Conservation (phyloP, 2,888 invertebrate genomes). For the Trypoxylon attenuatum region DNA sequence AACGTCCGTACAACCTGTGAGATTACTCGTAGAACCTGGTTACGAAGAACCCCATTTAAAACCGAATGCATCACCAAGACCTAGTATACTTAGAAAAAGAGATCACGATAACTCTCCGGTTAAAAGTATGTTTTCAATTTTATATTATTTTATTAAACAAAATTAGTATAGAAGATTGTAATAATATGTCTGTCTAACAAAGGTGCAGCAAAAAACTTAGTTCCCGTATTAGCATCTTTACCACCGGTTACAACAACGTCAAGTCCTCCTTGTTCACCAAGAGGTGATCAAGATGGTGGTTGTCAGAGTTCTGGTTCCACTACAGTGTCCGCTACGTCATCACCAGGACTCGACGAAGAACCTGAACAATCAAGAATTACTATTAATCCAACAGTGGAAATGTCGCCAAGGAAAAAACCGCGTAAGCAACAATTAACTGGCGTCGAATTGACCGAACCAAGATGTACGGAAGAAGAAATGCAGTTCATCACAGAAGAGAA, state of each 20-base stretch:
- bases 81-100: slow-evolving; percentile 91
- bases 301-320: slow-evolving; percentile 83
- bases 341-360: slow-evolving; percentile 82
- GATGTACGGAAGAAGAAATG: slow-evolving; percentile 76
- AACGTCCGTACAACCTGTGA: slow-evolving; percentile 67
- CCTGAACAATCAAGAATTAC: slow-evolving; percentile 75
- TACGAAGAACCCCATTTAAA: slow-evolving; percentile 70
- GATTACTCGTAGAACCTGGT: slow-evolving; percentile 69
- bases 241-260: slow-evolving; percentile 60
- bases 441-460: slow-evolving; percentile 68
- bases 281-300: slow-evolving; percentile 69
- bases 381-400: slow-evolving; percentile 76
- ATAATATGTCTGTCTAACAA: slow-evolving; percentile 6
- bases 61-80: slow-evolving; percentile 82
- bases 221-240: slow-evolving; percentile 68
- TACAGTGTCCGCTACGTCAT: slow-evolving; percentile 90
- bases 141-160: background rate
- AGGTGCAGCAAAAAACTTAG: slow-evolving; percentile 69
- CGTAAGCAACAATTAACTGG: slow-evolving; percentile 86
- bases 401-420: slow-evolving; percentile 92
- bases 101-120: slow-evolving; percentile 81
- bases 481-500: slow-evolving; percentile 79
- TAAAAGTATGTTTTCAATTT: slow-evolving; percentile 68
- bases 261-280: slow-evolving; percentile 70
- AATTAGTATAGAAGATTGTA: background rate